These are phyloP conservation scores for Megalops cyprinoides DNA, from an alignment of 2,797 vertebrate genomes.

Conservation along the genomic window DNA sequence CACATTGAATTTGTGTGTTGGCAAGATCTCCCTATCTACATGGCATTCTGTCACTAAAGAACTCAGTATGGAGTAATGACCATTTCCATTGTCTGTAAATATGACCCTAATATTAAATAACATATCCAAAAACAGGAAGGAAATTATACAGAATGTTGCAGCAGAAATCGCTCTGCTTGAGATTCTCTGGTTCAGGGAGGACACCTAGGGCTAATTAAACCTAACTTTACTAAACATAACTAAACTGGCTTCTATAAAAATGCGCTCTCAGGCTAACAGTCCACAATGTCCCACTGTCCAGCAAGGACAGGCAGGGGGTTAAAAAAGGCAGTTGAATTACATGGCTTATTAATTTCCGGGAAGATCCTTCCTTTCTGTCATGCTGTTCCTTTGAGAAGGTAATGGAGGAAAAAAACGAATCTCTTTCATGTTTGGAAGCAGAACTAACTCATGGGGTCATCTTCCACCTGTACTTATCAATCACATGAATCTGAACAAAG, in stretches of 20 bases:
- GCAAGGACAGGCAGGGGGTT: conserved; percentile 48
- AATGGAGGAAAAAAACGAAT: conserved; percentile 48
- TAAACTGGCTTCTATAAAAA: conserved; percentile 10
- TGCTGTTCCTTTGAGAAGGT: conserved; percentile 57
- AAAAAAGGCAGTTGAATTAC: conserved; percentile 54
- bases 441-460: conserved; percentile 53
- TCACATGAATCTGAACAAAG: conserved; percentile 47
- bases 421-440: conserved; percentile 61
- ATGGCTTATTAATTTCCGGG: conserved; percentile 51
- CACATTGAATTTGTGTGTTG: background rate
- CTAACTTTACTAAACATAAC: background rate
- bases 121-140: background rate
- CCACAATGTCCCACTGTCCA: conserved; percentile 61
- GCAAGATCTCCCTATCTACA: no score
- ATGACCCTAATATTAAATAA: background rate
- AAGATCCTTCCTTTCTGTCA: conserved; percentile 43
- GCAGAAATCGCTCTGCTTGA: background rate
- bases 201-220: conserved; percentile 7
- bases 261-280: conserved; percentile 19
- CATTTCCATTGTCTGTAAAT: background rate
- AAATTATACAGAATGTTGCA: background rate
- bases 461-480: conserved; percentile 69
- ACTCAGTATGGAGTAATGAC: no score
- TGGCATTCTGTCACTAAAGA: no score
- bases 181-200: background rate